Evolutionary conservation across 2,113 vertebrate species (phyloP), one percentile per base, ranked within the genome.

Genomic region (Actenoides hombroni): DNA sequence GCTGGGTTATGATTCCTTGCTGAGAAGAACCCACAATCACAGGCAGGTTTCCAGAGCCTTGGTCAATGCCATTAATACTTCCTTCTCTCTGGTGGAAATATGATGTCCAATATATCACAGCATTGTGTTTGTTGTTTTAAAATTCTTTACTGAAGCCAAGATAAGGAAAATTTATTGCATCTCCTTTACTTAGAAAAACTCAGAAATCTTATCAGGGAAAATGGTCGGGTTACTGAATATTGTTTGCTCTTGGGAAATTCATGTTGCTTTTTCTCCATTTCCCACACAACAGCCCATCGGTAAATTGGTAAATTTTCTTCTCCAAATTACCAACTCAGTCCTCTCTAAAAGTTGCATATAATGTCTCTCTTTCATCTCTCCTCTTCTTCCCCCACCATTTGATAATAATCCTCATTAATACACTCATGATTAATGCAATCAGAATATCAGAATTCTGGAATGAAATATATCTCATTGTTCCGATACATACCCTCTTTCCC

Each of bases 111-210:
- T 83, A 91, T 65, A 86, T 89, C 51, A 78, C n/a, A 71, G 9
- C 25, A 49, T 70, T 76, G 68, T 95, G 59, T 83, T 92, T 93
- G 51, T 93, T 97, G 64, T 83, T 93, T 92, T 88, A 42, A 83
- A 86, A 86, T 95, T 90, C 71, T 83, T 95, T 74, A 31, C 54
- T 86, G 94, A 94, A 83, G 48, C 28, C 54, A 44, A 94, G 96
- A 96, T 93, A 97, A 92, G 63, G 26, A 49, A 92, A 90, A 94
- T 96, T 95, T 95, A 94, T 83, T 65, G 46, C 54, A 25, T 70
- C 28, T 88, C 54, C 15, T 94, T 86, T 85, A 68, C 89, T 93
- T 91, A 95, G 67, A 40, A 87, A 92, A 85, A 76, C 2, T 0
- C 65, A 74, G 42, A 92, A 90, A 21, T 88, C 51, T 92, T 83